These are phyloP conservation scores for Trinorchestia longiramus DNA, from an alignment of 1,140 invertebrate species.

Conservation along the genomic window DNA sequence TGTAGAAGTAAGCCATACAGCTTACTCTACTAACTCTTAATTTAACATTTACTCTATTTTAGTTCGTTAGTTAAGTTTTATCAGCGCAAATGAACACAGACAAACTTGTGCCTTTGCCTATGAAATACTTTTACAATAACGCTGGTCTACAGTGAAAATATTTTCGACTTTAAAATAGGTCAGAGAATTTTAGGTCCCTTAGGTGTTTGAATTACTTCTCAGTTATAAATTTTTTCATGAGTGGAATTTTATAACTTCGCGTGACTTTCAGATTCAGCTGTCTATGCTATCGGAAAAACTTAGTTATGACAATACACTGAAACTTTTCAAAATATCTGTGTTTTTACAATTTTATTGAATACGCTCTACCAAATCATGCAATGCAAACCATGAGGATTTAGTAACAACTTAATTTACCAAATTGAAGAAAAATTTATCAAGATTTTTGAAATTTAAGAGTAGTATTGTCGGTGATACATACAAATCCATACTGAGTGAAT, in stretches of 20 bases:
- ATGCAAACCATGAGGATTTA: not conserved
- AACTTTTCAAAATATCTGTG: not conserved
- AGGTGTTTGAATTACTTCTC: too few species aligned
- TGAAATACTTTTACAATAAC: too few species aligned
- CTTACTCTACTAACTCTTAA: too few species aligned
- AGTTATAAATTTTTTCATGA: too few species aligned
- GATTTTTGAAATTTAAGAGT: not conserved
- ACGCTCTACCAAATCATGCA: not conserved
- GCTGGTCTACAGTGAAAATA: too few species aligned
- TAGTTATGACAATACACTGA: not conserved
- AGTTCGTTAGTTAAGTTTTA: too few species aligned
- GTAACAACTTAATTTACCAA: not conserved
- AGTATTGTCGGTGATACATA: not conserved
- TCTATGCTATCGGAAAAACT: not conserved
- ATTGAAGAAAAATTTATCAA: not conserved
- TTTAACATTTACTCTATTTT: too few species aligned
- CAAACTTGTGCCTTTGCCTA: too few species aligned
- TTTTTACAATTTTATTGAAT: not conserved
- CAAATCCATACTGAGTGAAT: not conserved
- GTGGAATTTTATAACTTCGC: not conserved
- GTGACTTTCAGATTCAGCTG: not conserved
- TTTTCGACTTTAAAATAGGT: too few species aligned
- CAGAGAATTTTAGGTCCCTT: too few species aligned
- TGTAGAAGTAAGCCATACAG: too few species aligned
- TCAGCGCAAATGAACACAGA: too few species aligned